Conservation (phyloP, 2,113 vertebrate species). For the Periophthalmodon schlosseri region DNA sequence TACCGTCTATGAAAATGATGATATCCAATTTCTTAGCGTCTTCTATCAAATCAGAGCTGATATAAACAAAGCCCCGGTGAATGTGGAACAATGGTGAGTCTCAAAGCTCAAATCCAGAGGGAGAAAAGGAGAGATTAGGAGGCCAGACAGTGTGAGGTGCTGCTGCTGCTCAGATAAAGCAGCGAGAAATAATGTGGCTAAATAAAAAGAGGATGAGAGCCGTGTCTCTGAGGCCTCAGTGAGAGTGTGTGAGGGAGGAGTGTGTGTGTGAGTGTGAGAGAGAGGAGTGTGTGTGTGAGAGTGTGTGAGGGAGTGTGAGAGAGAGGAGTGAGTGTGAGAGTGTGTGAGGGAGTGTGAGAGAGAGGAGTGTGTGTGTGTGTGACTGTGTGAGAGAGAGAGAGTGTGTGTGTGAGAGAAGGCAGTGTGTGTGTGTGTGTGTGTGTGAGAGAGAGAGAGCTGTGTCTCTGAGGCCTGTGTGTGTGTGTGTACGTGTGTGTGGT, state of each 20-base stretch:
- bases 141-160: conserved; percentile 43
- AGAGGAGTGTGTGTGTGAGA: conserved; percentile 85
- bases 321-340: no score
- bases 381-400: no score
- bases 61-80: conserved; percentile 73
- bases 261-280: conserved; percentile 83
- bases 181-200: conserved; percentile 84
- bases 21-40: conserved; percentile 59
- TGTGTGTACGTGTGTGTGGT: conserved; percentile 92
- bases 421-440: no score
- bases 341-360: no score
- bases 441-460: no score
- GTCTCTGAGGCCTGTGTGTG: conserved; percentile 82
- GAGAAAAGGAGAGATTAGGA: conserved; percentile 51
- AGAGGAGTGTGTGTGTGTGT: no score
- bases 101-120: conserved; percentile 61
- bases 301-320: no score
- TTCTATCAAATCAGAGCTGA: conserved; percentile 52
- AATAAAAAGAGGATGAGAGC: conserved; percentile 83
- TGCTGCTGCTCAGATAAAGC: conserved; percentile 60
- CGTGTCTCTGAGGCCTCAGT: conserved; percentile 42
- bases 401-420: no score
- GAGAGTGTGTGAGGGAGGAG: no score
- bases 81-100: conserved; percentile 80
- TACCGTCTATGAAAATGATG: conserved; percentile 56